These are phyloP conservation scores for Drosophila sturtevanti DNA, from an alignment of 1,140 invertebrate genomes.

Conservation along the genomic window DNA sequence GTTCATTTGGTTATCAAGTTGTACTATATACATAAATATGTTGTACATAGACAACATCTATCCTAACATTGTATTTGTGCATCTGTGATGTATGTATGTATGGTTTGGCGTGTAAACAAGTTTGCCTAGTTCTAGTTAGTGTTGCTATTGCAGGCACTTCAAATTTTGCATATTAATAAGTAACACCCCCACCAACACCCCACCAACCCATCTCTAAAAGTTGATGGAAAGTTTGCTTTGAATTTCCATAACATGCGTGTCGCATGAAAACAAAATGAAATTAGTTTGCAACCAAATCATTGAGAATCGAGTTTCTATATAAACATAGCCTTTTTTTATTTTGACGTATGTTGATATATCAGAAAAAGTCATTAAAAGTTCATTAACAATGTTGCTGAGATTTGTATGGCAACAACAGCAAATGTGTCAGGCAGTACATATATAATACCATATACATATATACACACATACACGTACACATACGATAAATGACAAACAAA, in stretches of 20 bases:
- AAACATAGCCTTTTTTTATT: conserved; percentile 24
- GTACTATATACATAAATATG: conserved; percentile 34
- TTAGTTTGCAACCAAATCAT: conserved; percentile 35
- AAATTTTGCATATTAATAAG: conserved; percentile 52
- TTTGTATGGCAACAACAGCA: conserved; percentile 59
- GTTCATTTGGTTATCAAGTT: conserved; percentile 69
- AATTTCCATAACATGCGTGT: conserved; percentile 66
- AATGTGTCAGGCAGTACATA: conserved; percentile 60
- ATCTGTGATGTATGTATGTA: conserved; percentile 15
- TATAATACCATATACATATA: conserved; percentile 27
- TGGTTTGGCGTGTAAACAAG: conserved; percentile 58
- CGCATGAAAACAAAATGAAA: conserved; percentile 41
- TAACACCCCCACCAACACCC: too few species aligned
- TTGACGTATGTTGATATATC: conserved; percentile 30
- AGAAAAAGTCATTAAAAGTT: conserved; percentile 81
- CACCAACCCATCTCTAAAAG: conserved; percentile 17
- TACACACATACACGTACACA: conserved; percentile 15
- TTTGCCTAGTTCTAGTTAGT: conserved; percentile 32
- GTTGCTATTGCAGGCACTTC: conserved; percentile 24
- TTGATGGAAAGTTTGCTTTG: conserved; percentile 35
- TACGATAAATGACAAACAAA: conserved; percentile 9
- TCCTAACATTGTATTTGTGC: conserved; percentile 11
- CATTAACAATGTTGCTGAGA: conserved; percentile 80
- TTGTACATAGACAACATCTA: conserved; percentile 17
- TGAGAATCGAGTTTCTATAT: conserved; percentile 43